A percentile compares a stretch with the other conserved stretches of the same genome.
phyloP scores from a whole-genome alignment of 1,140 invertebrate genomes.

The Macrostomum lignano region DNA sequence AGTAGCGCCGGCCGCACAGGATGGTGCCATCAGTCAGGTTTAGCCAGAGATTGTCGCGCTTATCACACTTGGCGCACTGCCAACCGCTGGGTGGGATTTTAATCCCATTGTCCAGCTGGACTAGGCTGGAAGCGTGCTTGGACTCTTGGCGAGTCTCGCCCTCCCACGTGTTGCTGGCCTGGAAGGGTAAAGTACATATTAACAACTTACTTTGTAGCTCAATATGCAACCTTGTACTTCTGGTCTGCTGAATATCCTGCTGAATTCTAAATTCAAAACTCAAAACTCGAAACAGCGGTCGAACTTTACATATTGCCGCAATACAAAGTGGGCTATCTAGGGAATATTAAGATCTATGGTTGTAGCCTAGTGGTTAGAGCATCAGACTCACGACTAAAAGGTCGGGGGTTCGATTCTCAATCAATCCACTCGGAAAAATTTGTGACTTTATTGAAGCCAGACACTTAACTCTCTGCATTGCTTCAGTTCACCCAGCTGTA shows the following conservation, averaged over 20 bases:
- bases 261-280: too few relatives aligned
- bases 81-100: constrained; percentile 63
- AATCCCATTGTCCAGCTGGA: constrained; percentile 56
- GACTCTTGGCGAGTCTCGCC: constrained; percentile 6
- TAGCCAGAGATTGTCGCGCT: constrained; percentile 77
- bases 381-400: too few relatives aligned
- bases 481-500: too few relatives aligned
- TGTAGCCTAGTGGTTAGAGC: too few relatives aligned
- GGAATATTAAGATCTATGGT: too few relatives aligned
- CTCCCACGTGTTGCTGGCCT: background rate
- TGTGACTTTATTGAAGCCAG: too few relatives aligned
- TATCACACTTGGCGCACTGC: constrained; percentile 75
- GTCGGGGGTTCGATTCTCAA: too few relatives aligned
- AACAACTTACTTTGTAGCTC: background rate
- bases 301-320: background rate
- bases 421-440: too few relatives aligned
- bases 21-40: constrained; percentile 83
- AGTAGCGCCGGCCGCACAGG: constrained; percentile 56
- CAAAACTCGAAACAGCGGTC: background rate
- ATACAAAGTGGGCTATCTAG: too few relatives aligned
- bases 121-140: constrained; percentile 47
- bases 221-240: background rate
- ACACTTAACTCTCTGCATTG: too few relatives aligned
- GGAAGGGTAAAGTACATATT: background rate
- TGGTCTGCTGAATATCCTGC: too few relatives aligned